These are phyloP conservation scores for Dendrolimus kikuchii DNA, from an alignment of 1,140 invertebrate genomes.

Conservation along the genomic window DNA sequence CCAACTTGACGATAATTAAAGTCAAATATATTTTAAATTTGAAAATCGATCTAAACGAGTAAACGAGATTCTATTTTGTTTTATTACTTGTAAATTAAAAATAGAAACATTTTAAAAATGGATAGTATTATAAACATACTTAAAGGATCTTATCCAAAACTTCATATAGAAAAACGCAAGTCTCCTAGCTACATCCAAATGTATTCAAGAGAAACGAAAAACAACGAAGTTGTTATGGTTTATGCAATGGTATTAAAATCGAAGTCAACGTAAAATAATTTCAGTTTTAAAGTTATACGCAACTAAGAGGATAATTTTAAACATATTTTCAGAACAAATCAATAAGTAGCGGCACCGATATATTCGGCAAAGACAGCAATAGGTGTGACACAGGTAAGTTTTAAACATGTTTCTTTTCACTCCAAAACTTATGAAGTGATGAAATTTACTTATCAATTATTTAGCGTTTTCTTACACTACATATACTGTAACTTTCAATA, in stretches of 20 bases:
- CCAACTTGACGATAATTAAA: neutral
- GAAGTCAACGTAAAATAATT: neutral
- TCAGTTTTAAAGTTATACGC: neutral
- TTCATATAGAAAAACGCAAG: conserved; percentile 42
- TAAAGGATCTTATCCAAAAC: conserved; percentile 38
- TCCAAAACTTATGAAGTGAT: too few species aligned
- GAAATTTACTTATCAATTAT: too few species aligned
- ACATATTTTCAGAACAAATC: conserved; percentile 22
- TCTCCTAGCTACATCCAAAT: conserved; percentile 58
- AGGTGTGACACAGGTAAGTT: conserved; percentile 7
- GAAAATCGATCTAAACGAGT: conserved; percentile 5
- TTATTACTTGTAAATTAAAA: neutral
- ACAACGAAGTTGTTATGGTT: conserved; percentile 44
- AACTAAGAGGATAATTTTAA: neutral
- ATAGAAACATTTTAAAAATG: conserved; percentile 18
- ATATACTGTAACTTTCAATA: too few species aligned
- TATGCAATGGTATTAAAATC: conserved; percentile 37
- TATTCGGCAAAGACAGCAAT: conserved; percentile 8
- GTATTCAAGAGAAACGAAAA: conserved; percentile 36
- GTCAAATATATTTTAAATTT: conserved; percentile 6
- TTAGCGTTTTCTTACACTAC: too few species aligned
- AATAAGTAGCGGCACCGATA: conserved; percentile 5
- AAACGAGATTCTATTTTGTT: conserved; percentile 7
- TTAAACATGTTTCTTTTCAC: neutral
- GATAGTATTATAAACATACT: conserved; percentile 32